These are phyloP conservation scores for Phengaris alcon DNA, from an alignment of 2,888 invertebrate genomes.

Conservation along the genomic window DNA sequence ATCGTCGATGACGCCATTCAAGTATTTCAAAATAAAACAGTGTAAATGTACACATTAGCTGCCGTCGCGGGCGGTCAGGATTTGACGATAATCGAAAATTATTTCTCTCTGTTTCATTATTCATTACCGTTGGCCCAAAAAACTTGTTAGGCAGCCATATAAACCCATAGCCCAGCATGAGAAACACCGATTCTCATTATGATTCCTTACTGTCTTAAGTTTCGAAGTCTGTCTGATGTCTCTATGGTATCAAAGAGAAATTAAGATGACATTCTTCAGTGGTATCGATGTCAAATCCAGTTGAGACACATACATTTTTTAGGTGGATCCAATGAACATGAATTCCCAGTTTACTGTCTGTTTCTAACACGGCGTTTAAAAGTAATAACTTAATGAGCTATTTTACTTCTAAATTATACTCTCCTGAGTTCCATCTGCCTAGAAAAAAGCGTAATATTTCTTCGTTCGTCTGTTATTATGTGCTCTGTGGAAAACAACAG, in stretches of 20 bases:
- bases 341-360: not conserved
- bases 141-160: not conserved
- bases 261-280: not conserved
- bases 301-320: not conserved
- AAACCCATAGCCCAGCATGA: not conserved
- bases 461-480: too few species aligned
- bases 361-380: not conserved
- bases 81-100: slow-evolving; percentile 25
- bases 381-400: not conserved
- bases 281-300: not conserved
- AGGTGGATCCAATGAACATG: not conserved
- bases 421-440: too few species aligned
- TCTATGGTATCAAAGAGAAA: not conserved
- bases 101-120: slow-evolving; percentile 16
- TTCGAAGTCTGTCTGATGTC: not conserved
- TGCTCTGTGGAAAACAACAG: not conserved
- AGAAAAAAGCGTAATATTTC: too few species aligned
- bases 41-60: slow-evolving; percentile 43
- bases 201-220: not conserved
- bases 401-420: not conserved
- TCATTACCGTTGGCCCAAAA: slow-evolving; percentile 11
- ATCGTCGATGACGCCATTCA: slow-evolving; percentile 56
- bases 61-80: slow-evolving; percentile 50
- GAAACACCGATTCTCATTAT: not conserved
- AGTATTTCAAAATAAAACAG: slow-evolving; percentile 55